These are phyloP conservation scores for Yponomeuta sedellus DNA, from an alignment of 2,888 invertebrate genomes.

Conservation along the genomic window DNA sequence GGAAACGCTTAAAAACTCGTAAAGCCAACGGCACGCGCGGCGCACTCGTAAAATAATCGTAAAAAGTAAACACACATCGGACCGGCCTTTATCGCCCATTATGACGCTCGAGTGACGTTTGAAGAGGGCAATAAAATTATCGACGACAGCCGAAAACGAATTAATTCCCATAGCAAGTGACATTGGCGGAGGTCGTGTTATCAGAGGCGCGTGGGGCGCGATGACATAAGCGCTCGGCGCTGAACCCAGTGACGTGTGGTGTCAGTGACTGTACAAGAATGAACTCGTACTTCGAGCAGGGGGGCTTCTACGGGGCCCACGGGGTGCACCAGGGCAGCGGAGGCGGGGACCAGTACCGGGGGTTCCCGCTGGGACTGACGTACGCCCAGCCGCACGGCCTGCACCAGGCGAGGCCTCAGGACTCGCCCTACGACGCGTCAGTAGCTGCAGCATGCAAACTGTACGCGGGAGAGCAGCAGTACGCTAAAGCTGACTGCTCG, in stretches of 20 bases:
- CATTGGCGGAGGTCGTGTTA: conserved; percentile 71
- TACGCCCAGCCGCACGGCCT: conserved; percentile 89
- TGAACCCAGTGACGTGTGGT: conserved; percentile 60
- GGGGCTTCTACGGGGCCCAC: conserved; percentile 95
- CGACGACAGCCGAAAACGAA: conserved; percentile 36
- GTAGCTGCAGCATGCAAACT: conserved; percentile 91
- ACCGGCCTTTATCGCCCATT: conserved; percentile 73
- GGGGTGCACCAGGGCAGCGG: conserved; percentile 86
- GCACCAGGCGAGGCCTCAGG: conserved; percentile 89
- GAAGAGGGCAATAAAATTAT: conserved; percentile 72
- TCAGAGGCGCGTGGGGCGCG: conserved; percentile 65
- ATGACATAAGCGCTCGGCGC: conserved; percentile 69
- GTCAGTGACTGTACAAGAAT: conserved; percentile 77
- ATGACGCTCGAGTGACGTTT: conserved; percentile 76
- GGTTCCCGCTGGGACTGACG: conserved; percentile 91
- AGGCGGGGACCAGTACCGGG: conserved; percentile 88
- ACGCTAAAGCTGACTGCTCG: conserved; percentile 86
- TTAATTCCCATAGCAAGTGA: conserved; percentile 63
- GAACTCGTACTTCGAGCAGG: conserved; percentile 98
- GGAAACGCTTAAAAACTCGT: conserved; percentile 68
- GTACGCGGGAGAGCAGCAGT: conserved; percentile 83
- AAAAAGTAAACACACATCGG: conserved; percentile 75
- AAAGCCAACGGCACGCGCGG: conserved; percentile 72
- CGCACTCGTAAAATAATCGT: conserved; percentile 74
- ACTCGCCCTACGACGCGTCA: conserved; percentile 93